Base-by-base conservation (phyloP, 2,797 vertebrate genomes). In the Tarsius wallacei region DNA sequence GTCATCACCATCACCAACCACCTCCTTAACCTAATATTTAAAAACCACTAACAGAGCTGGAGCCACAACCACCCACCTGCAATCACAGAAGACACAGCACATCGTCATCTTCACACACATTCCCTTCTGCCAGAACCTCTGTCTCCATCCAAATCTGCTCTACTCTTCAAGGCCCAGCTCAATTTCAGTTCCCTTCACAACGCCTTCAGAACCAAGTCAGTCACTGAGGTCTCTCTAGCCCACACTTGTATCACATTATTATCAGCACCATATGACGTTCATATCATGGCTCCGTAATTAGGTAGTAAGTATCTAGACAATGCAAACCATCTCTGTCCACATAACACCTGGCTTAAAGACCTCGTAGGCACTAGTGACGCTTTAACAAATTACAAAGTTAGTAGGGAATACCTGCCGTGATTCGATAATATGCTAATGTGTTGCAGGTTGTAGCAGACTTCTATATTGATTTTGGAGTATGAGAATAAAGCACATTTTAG, bases 321-420 rank as follows among this genome's bases (percentile, higher is more conserved):
- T 68, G 24, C 24, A 68, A 89, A 84, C 13, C 42, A 42, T 80
- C 47, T 64, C 76, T 51, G 55, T n/a, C 87, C 51, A 77, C 15
- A 76, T 4, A 77, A 63, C 31, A 68, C 31, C 42, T 84, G 31
- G 36, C 68, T 90, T 26, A 68, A 83, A 76, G 78, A 70, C 7
- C 31, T 59, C n/a, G 68, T 4, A 84, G 53, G 70, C 42, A 88
- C 61, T 61, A 68, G 14, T 77, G 51, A 77, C 7, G 51, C 55
- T 83, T 83, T 76, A 22, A 94, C 31, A 82, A 82, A 88, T 66
- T 73, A 64, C 53, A 87, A 61, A 22, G 12, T 87, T 73, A 73
- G 80, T 81, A 57, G 71, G 64, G 47, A 82, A 82, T 28, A 47
- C 6, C 6, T 47, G 36, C 33, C 33, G 57, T 22, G 21, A 88